These are phyloP conservation scores for Napeogenes sylphis DNA, from an alignment of 2,888 invertebrate genomes.

Conservation along the genomic window DNA sequence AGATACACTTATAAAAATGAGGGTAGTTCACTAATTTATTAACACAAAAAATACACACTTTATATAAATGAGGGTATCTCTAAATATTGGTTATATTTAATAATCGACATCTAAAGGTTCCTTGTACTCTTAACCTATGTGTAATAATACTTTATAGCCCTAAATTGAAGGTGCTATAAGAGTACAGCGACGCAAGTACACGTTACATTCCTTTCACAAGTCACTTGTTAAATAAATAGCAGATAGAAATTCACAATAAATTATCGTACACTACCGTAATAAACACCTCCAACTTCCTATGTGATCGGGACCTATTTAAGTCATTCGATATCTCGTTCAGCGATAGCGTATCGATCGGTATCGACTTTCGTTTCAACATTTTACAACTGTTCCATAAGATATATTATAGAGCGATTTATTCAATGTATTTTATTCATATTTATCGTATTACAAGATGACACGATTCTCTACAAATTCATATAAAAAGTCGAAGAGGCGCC, in stretches of 20 bases:
- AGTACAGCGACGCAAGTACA: slow-evolving; percentile 17
- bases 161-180: not conserved
- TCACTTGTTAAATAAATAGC: slow-evolving; percentile 60
- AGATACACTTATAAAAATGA: too few relatives aligned
- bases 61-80: too few relatives aligned
- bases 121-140: not conserved
- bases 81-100: too few relatives aligned
- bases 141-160: not conserved
- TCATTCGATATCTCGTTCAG: slow-evolving; percentile 23
- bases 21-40: too few relatives aligned
- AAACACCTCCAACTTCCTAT: slow-evolving; percentile 41
- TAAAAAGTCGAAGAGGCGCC: slow-evolving; percentile 21
- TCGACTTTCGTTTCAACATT: slow-evolving; percentile 25
- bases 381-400: slow-evolving; percentile 15
- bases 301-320: slow-evolving; percentile 34
- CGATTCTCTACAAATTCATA: too few relatives aligned
- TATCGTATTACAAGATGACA: too few relatives aligned
- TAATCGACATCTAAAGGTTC: too few relatives aligned
- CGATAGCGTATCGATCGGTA: slow-evolving; percentile 25
- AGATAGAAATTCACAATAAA: slow-evolving; percentile 58
- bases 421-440: too few relatives aligned
- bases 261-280: slow-evolving; percentile 50
- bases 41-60: too few relatives aligned
- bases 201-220: slow-evolving; percentile 45
- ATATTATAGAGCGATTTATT: too few relatives aligned